Percentiles rank a stretch among this genome's conserved stretches.
phyloP scores from a whole-genome alignment of 2,113 vertebrate species.

The Notarius lentiginosus region DNA sequence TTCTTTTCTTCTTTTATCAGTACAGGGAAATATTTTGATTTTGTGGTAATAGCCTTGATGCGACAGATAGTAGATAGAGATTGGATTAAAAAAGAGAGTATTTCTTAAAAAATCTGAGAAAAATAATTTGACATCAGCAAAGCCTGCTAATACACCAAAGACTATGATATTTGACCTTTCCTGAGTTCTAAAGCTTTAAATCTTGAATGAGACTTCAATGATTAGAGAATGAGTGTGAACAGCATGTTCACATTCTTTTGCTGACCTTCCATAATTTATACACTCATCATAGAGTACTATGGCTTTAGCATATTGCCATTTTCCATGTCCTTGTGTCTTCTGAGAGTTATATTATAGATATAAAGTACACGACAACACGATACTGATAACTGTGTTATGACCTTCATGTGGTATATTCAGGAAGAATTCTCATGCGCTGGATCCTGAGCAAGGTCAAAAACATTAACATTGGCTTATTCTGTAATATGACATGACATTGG shows the following conservation, averaged over 20 bases:
- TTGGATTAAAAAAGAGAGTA: background rate
- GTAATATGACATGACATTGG: background rate
- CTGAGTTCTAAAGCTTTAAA: background rate
- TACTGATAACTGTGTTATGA: background rate
- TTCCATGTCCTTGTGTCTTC: background rate
- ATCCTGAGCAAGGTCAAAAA: background rate
- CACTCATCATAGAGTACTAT: background rate
- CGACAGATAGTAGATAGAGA: background rate
- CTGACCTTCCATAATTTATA: constrained; percentile 6
- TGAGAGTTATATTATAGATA: background rate
- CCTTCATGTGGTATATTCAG: background rate
- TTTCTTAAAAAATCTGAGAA: background rate
- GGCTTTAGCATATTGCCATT: background rate
- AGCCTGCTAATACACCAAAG: background rate
- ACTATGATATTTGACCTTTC: background rate
- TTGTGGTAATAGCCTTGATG: background rate
- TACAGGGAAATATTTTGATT: background rate
- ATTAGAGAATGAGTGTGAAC: background rate
- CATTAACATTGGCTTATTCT: background rate
- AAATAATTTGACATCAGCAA: background rate
- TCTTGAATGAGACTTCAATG: background rate
- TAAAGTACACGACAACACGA: background rate
- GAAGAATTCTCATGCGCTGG: background rate
- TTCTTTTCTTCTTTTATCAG: background rate
- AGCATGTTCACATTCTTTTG: constrained; percentile 2